Conservation (phyloP, 2,888 invertebrate genomes). For the Drosophila kanekoi region DNA sequence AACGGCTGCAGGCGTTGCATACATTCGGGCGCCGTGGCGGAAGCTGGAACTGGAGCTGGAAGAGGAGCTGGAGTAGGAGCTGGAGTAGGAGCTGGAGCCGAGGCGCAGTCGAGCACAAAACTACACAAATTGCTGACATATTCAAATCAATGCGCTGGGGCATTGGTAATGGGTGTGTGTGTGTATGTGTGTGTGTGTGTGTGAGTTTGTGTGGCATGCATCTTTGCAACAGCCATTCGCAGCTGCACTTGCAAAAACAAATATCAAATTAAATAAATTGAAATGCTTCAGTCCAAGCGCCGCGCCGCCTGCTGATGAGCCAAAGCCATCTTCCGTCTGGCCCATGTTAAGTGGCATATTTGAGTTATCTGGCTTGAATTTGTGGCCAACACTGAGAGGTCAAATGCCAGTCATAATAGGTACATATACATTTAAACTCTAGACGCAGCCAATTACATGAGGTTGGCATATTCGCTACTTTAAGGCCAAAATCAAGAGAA, state of each 20-base stretch:
- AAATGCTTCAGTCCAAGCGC: slow-evolving; percentile 36
- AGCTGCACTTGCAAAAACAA: slow-evolving; percentile 67
- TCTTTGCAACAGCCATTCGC: slow-evolving; percentile 41
- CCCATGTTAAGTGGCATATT: slow-evolving; percentile 43
- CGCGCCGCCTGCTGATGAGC: slow-evolving; percentile 32
- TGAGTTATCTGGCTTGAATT: slow-evolving; percentile 25
- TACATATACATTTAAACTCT: slow-evolving; percentile 7
- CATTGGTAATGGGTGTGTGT: slow-evolving; percentile 43
- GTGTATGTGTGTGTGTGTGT: slow-evolving; percentile 12
- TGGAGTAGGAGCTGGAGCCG: slow-evolving; percentile 17
- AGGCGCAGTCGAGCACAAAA: slow-evolving; percentile 71
- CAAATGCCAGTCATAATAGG: slow-evolving; percentile 8
- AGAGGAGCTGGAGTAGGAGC: slow-evolving; percentile 13
- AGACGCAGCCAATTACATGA: slow-evolving; percentile 43
- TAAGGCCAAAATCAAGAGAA: slow-evolving; percentile 21
- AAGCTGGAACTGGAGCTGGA: slow-evolving; percentile 14
- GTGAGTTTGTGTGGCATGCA: slow-evolving; percentile 36
- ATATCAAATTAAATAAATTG: slow-evolving; percentile 74
- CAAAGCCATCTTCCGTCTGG: background rate
- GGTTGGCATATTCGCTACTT: slow-evolving; percentile 22
- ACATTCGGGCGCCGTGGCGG: slow-evolving; percentile 19
- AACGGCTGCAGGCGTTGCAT: slow-evolving; percentile 40
- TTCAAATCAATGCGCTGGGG: slow-evolving; percentile 77
- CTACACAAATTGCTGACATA: slow-evolving; percentile 82
- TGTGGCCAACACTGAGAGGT: slow-evolving; percentile 18